Conservation (phyloP, 2,113 vertebrate species). For the Kryptolebias marmoratus region DNA sequence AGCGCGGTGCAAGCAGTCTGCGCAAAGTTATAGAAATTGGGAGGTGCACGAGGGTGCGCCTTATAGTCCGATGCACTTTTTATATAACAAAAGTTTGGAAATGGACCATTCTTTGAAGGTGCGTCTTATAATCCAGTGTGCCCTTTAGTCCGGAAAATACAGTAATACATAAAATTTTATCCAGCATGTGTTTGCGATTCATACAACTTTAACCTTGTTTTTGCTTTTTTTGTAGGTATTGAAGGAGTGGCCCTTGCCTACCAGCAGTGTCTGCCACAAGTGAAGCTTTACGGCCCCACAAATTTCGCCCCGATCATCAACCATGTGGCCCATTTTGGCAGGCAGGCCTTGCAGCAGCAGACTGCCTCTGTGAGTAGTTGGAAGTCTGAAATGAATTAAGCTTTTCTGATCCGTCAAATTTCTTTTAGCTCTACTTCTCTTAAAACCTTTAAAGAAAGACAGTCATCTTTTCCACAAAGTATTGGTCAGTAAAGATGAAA, state of each 20-base stretch:
- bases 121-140: too few species aligned
- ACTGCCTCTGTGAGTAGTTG: conserved; percentile 84
- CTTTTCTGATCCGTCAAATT: background rate
- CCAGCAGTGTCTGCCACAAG: conserved; percentile 89
- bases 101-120: too few species aligned
- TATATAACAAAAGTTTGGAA: too few species aligned
- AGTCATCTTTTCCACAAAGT: background rate
- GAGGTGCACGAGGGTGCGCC: too few species aligned
- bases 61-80: too few species aligned
- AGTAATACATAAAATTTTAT: background rate
- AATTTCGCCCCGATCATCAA: conserved; percentile 98
- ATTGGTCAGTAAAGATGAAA: too few species aligned
- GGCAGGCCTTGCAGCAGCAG: conserved; percentile 86
- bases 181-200: background rate
- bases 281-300: conserved; percentile 94
- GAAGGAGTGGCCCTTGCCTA: conserved; percentile 92
- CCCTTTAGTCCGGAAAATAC: too few species aligned
- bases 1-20: too few species aligned
- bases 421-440: too few species aligned
- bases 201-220: background rate
- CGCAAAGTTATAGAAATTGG: too few species aligned
- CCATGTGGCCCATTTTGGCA: conserved; percentile 88
- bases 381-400: background rate
- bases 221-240: conserved; percentile 42
- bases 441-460: background rate